Percentiles rank a stretch among this genome's conserved stretches.
These are phyloP conservation scores for Laupala kohalensis DNA, from an alignment of 1,140 invertebrate species.

Conservation along the genomic window DNA sequence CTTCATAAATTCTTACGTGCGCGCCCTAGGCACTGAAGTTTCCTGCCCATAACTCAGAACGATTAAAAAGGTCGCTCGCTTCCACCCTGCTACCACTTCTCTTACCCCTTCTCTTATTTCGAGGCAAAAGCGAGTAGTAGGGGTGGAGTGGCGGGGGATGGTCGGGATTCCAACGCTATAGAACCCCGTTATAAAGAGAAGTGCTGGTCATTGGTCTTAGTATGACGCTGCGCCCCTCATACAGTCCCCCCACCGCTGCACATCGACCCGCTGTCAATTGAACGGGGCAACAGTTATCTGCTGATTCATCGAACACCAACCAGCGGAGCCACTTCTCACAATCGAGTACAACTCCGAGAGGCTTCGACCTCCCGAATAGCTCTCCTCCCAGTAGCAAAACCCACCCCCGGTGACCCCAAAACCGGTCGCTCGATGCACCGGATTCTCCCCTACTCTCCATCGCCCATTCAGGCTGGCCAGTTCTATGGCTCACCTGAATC, in stretches of 20 bases:
- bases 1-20: neutral
- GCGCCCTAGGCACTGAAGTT: neutral
- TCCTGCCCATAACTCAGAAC: neutral
- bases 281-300: neutral
- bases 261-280: neutral
- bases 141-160: neutral
- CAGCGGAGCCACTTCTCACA: neutral
- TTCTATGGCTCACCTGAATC: too few species aligned
- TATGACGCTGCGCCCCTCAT: neutral
- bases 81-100: too few species aligned
- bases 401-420: too few species aligned
- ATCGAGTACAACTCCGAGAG: neutral
- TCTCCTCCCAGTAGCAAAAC: too few species aligned
- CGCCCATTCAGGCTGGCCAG: too few species aligned
- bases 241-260: neutral
- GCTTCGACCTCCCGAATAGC: neutral
- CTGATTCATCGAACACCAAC: neutral
- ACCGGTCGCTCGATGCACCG: too few species aligned
- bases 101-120: neutral
- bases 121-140: too few species aligned
- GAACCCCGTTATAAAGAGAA: neutral
- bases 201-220: neutral
- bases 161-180: neutral
- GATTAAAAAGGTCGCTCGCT: neutral
- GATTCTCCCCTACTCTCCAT: too few species aligned